Base-by-base conservation (phyloP, 2,888 invertebrate genomes). In the Mimachlamys varia region DNA sequence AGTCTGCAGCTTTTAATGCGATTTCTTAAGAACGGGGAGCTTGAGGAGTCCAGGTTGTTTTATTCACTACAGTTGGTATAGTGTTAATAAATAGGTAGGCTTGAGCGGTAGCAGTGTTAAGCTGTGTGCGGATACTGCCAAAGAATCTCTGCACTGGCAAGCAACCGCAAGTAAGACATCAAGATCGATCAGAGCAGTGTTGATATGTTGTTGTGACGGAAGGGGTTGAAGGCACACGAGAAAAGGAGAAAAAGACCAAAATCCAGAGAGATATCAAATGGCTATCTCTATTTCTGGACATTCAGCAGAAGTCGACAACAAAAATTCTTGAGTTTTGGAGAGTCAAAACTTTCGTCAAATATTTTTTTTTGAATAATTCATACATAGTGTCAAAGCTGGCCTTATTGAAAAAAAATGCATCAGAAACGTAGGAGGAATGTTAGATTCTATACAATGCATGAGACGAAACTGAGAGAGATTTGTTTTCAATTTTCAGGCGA, bases 1-100 rank as follows among this genome's bases (percentile, higher is more conserved):
- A 76, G 76, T 76, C 76, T 76, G 0, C 76, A 27, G 33, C 76
- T 76, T 76, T 27, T 76, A 76, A 76, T 76, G 76, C 76, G 76
- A 76, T 76, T 76, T 76, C 76, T 76, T 33, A 76, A 22, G 22
- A 27, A 76, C 27, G 33, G 76, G 10, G 27, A 76, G 76, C 27
- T 33, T 12, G 76, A 33, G 76, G 17, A 76, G 76, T 27, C 27
- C 12, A 22, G 22, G 22, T 22, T 19, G 76, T 10, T 33, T n/a
- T 62, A 22, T 76, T 15, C 76, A 76, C 76, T 33, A 33, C 33
- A 76, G 12, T 76, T 27, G 76, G 17, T 12, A n/a, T n/a, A 33
- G 12, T 19, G 76, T 33, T 33, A 76, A 76, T 76, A 27, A 76
- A 3, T 76, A 27, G 76, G 76, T 15, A 27, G 10, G 62, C 33